Conservation (phyloP, 2,888 invertebrate species). For the Lymantria dispar region DNA sequence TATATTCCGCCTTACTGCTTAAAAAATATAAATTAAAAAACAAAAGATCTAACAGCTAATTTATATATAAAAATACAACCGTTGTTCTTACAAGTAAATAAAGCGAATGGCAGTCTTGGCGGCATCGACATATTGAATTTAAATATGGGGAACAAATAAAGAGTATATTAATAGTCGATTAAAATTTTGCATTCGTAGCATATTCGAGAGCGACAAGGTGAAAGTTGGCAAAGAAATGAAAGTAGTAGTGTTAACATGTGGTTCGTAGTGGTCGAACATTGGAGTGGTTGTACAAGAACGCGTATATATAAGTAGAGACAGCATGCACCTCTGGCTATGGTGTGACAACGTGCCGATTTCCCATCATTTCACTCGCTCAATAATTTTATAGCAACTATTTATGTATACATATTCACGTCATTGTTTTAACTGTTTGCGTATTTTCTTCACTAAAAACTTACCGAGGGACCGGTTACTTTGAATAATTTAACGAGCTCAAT, state of each 20-base stretch:
- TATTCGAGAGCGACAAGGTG: constrained; percentile 71
- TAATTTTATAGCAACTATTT: constrained; percentile 7
- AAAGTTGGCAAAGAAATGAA: constrained; percentile 78
- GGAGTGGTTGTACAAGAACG: constrained; percentile 10
- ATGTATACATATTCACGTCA: not conserved
- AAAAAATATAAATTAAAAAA: not conserved
- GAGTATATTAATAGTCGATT: constrained; percentile 40
- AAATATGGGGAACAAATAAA: constrained; percentile 14
- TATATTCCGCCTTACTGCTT: too few relatives aligned
- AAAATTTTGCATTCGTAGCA: constrained; percentile 68
- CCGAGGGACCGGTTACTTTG: not conserved
- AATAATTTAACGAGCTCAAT: not conserved
- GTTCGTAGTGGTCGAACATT: constrained; percentile 35
- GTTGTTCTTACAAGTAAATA: not conserved
- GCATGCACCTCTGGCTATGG: constrained; percentile 17
- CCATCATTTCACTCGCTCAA: constrained; percentile 55
- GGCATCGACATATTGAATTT: constrained; percentile 4
- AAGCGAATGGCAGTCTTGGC: not conserved
- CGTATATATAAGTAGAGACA: constrained; percentile 27
- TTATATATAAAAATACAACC: not conserved
- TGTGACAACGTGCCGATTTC: constrained; percentile 64
- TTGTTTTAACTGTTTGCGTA: not conserved
- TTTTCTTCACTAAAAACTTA: not conserved
- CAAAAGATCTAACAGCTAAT: not conserved
- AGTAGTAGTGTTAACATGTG: constrained; percentile 76